Evolutionary conservation across 2,888 invertebrate genomes (phyloP).

Genomic region (Pycnomerus fuliginosus): DNA sequence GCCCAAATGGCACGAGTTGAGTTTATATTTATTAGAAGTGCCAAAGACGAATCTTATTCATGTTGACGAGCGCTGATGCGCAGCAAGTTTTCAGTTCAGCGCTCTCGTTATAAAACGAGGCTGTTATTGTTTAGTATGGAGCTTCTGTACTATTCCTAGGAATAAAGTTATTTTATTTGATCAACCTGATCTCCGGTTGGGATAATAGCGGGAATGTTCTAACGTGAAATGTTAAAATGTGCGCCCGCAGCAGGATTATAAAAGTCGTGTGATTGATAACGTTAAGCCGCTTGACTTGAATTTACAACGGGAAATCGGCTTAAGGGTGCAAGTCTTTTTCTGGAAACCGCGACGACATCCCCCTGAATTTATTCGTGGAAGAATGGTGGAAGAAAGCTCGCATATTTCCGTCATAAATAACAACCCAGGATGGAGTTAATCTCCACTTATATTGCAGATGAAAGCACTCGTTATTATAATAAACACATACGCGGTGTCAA

Average conservation of each 20-base stretch:
- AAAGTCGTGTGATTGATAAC: constrained; percentile 24
- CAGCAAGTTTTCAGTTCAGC: constrained; percentile 11
- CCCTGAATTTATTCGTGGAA: constrained; percentile 15
- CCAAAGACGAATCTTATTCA: no score
- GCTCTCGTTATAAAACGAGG: constrained; percentile 5
- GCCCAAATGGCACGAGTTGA: no score
- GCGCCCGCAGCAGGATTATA: constrained; percentile 23
- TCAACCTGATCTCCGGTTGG: neutral
- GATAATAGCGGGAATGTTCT: neutral
- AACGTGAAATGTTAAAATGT: constrained; percentile 4
- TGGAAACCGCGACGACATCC: constrained; percentile 19
- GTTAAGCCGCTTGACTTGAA: constrained; percentile 40
- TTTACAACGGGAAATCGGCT: constrained; percentile 41
- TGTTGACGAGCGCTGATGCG: no score
- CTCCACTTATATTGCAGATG: no score
- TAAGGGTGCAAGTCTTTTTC: constrained; percentile 26
- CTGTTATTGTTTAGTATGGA: constrained; percentile 14
- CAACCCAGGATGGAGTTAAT: constrained; percentile 11
- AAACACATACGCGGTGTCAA: no score
- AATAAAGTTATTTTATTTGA: neutral
- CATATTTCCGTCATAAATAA: constrained; percentile 16
- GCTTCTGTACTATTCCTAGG: constrained; percentile 11
- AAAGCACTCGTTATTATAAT: no score
- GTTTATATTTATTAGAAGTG: no score
- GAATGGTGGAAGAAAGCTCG: constrained; percentile 14